Conservation (phyloP, 2,113 vertebrate species). For the Bubalus kerabau region DNA sequence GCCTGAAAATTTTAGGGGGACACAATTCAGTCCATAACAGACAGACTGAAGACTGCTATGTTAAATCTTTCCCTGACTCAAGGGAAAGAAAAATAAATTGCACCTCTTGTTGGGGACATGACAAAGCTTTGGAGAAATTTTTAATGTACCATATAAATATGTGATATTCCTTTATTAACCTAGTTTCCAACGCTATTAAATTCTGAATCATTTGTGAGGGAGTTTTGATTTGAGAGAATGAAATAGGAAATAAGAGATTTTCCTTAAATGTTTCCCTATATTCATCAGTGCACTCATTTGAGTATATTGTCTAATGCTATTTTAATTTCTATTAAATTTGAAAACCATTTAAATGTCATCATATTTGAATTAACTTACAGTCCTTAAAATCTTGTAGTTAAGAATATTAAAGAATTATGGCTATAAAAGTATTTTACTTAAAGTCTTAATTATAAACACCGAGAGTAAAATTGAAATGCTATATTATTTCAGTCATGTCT, state of each 20-base stretch:
- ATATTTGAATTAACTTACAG: background rate
- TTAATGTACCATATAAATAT: background rate
- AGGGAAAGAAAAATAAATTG: background rate
- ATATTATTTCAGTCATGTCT: background rate
- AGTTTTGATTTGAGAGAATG: background rate
- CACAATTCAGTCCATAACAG: background rate
- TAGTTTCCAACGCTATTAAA: background rate
- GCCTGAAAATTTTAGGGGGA: background rate
- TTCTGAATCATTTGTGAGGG: background rate
- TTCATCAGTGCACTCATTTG: background rate
- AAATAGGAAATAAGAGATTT: background rate
- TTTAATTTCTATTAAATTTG: conserved; percentile 18
- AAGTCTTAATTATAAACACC: background rate
- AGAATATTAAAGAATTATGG: background rate
- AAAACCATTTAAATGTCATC: background rate
- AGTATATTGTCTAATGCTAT: background rate
- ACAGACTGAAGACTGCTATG: background rate
- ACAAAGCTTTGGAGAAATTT: background rate
- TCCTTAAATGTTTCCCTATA: background rate
- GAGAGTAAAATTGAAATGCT: background rate
- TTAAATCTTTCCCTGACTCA: background rate
- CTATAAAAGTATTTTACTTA: background rate
- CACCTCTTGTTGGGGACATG: background rate
- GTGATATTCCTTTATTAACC: background rate
- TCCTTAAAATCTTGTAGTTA: background rate